phyloP scores from a whole-genome alignment of 2,888 invertebrate genomes.

The Cerastis leucographa region DNA sequence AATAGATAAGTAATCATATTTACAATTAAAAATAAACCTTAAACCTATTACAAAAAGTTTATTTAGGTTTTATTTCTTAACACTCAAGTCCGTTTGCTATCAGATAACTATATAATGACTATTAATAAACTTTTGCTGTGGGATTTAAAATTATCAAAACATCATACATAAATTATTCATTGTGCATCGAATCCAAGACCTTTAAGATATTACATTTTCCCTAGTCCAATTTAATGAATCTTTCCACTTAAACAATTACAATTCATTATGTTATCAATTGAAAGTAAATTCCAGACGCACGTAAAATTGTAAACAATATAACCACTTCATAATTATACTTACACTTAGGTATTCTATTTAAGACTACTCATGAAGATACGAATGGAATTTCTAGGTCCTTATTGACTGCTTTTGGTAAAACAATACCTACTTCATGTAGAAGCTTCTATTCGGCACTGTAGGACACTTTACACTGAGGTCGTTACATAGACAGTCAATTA shows the following conservation, averaged over 20 bases:
- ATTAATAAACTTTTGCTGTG: conserved; percentile 10
- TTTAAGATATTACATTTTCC: not conserved
- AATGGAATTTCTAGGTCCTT: not conserved
- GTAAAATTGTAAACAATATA: not conserved
- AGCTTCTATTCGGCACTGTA: not conserved
- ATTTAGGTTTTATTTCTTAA: not conserved
- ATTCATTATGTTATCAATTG: not conserved
- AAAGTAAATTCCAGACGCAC: conserved; percentile 6
- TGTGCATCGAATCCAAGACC: not conserved
- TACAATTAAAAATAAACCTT: conserved; percentile 1
- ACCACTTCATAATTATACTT: not conserved
- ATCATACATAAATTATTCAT: not conserved
- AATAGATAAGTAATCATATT: not conserved
- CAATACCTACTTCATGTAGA: not conserved
- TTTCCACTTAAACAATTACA: not conserved
- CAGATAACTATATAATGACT: conserved; percentile 21
- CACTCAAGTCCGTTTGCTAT: not conserved
- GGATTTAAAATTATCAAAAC: conserved; percentile 14
- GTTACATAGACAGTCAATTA: not conserved
- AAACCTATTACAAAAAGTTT: not conserved
- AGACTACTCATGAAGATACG: not conserved
- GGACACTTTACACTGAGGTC: not conserved
- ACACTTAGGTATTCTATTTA: not conserved
- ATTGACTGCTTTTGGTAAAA: not conserved
- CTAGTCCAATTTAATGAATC: not conserved